Conservation (phyloP, 2,113 vertebrate species). For the Chloebia gouldiae region DNA sequence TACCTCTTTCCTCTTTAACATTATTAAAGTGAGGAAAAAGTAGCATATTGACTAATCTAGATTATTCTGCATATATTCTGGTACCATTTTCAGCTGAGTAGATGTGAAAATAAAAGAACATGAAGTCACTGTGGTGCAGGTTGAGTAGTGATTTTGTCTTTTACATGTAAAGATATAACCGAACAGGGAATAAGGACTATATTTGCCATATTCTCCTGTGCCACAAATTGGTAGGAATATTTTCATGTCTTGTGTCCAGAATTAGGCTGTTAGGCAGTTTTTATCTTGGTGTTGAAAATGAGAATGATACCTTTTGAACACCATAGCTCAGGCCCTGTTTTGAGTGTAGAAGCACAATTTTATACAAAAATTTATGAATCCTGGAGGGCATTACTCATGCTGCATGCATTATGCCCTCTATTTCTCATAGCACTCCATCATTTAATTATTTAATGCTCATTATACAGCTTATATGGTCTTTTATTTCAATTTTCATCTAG, state of each 20-base stretch:
- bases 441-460: not conserved
- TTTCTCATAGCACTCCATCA: not conserved
- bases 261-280: not conserved
- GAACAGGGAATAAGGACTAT: not conserved
- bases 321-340: not conserved
- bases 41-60: not conserved
- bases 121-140: not conserved
- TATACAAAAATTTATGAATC: not conserved
- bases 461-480: not conserved
- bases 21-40: not conserved
- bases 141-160: not conserved
- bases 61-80: not conserved
- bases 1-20: not conserved
- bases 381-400: not conserved
- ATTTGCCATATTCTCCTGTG: not conserved
- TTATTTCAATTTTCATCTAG: not conserved
- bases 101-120: not conserved
- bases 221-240: not conserved
- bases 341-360: not conserved
- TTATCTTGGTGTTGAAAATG: not conserved
- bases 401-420: not conserved
- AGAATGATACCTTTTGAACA: not conserved
- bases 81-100: not conserved
- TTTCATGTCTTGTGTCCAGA: not conserved
- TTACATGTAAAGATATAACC: not conserved